Percentiles rank a stretch among this genome's conserved stretches.
phyloP scores from a whole-genome alignment of 1,140 invertebrate genomes.

The Drosophila mayri region DNA sequence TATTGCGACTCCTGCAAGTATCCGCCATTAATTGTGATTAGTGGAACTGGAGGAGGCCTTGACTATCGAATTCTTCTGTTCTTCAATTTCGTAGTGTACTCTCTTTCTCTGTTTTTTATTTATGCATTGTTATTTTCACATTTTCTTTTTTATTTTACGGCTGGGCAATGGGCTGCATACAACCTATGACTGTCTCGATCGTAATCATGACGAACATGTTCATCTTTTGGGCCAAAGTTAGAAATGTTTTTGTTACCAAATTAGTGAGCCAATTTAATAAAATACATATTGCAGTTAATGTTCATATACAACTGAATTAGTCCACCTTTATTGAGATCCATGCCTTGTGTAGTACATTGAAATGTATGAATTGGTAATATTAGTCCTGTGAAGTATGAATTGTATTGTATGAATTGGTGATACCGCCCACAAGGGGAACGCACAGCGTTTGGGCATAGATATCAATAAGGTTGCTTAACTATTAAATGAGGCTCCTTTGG shows the following conservation, averaged over 20 bases:
- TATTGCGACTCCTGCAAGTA: slow-evolving; percentile 26
- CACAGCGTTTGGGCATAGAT: slow-evolving; percentile 24
- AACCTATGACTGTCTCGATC: neutral
- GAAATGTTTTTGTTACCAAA: neutral
- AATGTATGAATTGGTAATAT: neutral
- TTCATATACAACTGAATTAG: neutral
- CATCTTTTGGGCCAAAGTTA: neutral
- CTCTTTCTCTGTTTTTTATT: slow-evolving; percentile 16
- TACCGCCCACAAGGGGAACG: slow-evolving; percentile 13
- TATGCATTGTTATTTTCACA: slow-evolving; percentile 3
- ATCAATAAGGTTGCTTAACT: no score
- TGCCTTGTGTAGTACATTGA: slow-evolving; percentile 47
- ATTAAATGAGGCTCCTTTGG: slow-evolving; percentile 46
- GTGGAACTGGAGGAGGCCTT: slow-evolving; percentile 31
- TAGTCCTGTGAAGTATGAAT: slow-evolving; percentile 44
- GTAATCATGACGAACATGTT: neutral
- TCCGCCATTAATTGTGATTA: slow-evolving; percentile 15
- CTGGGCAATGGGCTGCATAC: neutral
- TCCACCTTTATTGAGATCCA: slow-evolving; percentile 66
- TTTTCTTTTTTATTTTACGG: neutral
- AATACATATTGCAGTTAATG: no score
- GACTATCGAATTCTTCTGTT: slow-evolving; percentile 51
- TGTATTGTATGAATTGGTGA: slow-evolving; percentile 63
- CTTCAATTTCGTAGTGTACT: slow-evolving; percentile 36
- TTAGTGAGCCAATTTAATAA: neutral